Conservation (phyloP, 2,113 vertebrate genomes). For the Labeo catla region DNA sequence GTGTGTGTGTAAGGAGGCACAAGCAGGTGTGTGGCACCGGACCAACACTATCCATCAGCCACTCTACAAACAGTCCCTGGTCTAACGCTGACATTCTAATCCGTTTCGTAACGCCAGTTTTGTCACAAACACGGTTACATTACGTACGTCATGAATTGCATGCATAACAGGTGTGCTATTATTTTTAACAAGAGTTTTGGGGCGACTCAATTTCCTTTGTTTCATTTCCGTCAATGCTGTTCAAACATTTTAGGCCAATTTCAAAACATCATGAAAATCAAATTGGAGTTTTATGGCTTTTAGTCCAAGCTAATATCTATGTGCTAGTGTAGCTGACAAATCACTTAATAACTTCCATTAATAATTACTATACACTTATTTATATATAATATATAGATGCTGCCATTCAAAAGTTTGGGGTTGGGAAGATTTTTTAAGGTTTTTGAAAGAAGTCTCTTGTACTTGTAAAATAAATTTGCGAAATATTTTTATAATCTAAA, state of each 20-base stretch:
- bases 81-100: constrained; percentile 23
- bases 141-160: neutral
- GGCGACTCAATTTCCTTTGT: neutral
- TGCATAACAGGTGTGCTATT: neutral
- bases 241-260: constrained; percentile 3
- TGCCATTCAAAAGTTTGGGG: neutral
- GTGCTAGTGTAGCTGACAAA: neutral
- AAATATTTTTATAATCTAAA: neutral
- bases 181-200: constrained; percentile 8
- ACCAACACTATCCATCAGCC: constrained; percentile 36
- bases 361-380: neutral
- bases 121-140: constrained; percentile 19
- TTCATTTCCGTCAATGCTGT: neutral
- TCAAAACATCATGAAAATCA: neutral
- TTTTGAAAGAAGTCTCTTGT: neutral
- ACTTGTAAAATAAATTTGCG: neutral
- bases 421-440: neutral
- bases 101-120: neutral
- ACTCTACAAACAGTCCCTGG: constrained; percentile 32
- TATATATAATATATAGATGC: neutral
- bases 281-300: neutral
- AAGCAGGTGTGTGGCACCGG: constrained; percentile 33
- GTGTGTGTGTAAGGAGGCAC: neutral
- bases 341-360: neutral
- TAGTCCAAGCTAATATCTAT: neutral